These are phyloP conservation scores for Channa striata DNA, from an alignment of 2,797 vertebrate species.

Conservation along the genomic window DNA sequence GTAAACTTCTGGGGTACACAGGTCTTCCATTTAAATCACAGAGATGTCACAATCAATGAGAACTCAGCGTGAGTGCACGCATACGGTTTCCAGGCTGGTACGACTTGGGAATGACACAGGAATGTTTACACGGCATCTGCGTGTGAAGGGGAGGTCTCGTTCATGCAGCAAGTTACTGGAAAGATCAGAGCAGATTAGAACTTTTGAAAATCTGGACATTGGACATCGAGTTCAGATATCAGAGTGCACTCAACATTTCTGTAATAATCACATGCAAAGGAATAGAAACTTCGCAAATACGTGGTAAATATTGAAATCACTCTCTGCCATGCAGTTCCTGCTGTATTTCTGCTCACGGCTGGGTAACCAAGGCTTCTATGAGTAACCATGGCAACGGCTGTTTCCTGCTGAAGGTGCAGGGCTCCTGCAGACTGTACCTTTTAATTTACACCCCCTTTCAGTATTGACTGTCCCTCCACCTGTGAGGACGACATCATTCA, in stretches of 20 bases:
- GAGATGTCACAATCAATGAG: constrained; percentile 77
- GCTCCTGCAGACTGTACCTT: background rate
- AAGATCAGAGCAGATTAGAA: constrained; percentile 20
- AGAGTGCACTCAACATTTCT: no score
- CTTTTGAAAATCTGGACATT: constrained; percentile 13
- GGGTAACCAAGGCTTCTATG: background rate
- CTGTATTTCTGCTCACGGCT: no score
- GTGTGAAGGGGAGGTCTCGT: constrained; percentile 47
- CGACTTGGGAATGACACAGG: constrained; percentile 34
- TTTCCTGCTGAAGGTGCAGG: constrained; percentile 3
- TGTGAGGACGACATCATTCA: background rate
- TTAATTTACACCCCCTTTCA: background rate
- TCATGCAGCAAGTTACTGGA: constrained; percentile 47
- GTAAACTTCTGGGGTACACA: constrained; percentile 79
- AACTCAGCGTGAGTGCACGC: constrained; percentile 56
- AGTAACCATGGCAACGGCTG: constrained; percentile 24
- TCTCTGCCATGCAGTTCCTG: no score
- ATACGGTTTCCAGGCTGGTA: constrained; percentile 60
- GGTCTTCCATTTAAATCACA: constrained; percentile 81
- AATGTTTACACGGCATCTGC: constrained; percentile 68
- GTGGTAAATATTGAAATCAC: no score
- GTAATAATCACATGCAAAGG: background rate
- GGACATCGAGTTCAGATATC: no score
- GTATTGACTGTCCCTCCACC: background rate
- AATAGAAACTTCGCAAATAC: no score